Evolutionary conservation across 2,888 invertebrate genomes (phyloP), one percentile per base, ranked within the genome.

Genomic region (Physocephala rufipes): DNA sequence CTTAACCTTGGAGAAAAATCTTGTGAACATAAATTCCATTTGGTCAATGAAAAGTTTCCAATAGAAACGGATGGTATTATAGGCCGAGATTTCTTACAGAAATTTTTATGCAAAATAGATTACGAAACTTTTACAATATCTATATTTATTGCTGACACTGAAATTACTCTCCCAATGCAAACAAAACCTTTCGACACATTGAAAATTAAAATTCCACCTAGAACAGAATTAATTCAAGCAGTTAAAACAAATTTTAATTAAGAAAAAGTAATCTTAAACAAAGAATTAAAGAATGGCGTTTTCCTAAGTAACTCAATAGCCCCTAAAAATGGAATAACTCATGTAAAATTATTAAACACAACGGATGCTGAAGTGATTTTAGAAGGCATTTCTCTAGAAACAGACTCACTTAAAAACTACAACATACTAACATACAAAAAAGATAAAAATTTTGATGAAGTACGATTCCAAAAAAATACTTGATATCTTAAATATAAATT

Each of bases 41-140:
- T 59, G 15, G 19, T 59, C 15, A 30, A 59, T 13, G 28, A 59
- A 26, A 59, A 59, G 1, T 26, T 59, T 13, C 30, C 59, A 47
- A 73, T 67, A 45, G 58, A 62, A 30, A 70, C 67, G 24, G 67
- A 73, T 47, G 73, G 67, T 9, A 70, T 73, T 30, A 66, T 73
- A 47, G 63, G 71, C 15, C 67, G 73, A 62, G 71, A 67, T 28
- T 67, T 73, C 49, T 43, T 61, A 5, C 19, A 26, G 45, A 53
- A 61, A 66, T 67, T 30, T 24, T 13, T 70, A 16, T 71, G 71
- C 53, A 61, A 71, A 66, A 71, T 71, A n/a, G 61, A 67, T 43
- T 71, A 71, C 15, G 71, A 71, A 26, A 67, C 71, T 61, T 71
- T 70, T 36, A 70, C 70, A 45, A 59, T 67, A 24, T 28, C 47